Conservation (phyloP, 2,113 vertebrate genomes). For the Chroicocephalus ridibundus region DNA sequence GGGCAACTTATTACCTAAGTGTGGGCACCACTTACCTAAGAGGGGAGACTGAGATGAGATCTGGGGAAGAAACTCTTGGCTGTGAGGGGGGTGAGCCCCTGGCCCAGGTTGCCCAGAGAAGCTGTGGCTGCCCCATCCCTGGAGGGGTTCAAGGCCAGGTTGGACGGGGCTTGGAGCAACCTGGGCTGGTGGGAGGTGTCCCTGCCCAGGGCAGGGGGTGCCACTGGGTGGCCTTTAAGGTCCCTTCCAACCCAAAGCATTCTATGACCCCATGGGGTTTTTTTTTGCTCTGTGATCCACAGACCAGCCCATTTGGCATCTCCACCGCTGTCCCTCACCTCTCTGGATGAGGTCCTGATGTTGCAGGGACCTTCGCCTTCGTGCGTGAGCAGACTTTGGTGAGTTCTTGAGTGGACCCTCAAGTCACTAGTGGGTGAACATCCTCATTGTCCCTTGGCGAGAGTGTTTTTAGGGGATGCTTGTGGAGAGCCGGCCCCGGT, state of each 20-base stretch:
- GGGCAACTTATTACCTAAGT: neutral
- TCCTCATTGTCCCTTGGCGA: fast-evolving
- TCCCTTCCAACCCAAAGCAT: neutral
- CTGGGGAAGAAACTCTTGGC: fast-evolving
- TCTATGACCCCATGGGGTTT: neutral
- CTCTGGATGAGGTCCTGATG: neutral
- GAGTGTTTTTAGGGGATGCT: neutral
- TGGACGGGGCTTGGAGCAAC: neutral
- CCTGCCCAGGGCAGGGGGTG: neutral
- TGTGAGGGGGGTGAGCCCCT: neutral
- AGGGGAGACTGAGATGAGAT: neutral
- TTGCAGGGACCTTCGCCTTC: neutral
- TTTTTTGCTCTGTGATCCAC: neutral
- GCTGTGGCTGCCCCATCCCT: neutral
- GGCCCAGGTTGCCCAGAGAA: neutral
- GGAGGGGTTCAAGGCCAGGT: neutral
- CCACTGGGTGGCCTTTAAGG: neutral
- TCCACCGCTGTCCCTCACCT: neutral
- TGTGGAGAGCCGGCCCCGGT: fast-evolving
- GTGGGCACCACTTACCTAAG: neutral
- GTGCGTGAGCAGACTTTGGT: fast-evolving
- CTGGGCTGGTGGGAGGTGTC: neutral
- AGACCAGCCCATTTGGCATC: neutral
- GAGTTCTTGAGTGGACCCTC: neutral
- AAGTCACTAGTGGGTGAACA: neutral